phyloP scores from a whole-genome alignment of 2,888 invertebrate species.

The Chymomyza caudatula region DNA sequence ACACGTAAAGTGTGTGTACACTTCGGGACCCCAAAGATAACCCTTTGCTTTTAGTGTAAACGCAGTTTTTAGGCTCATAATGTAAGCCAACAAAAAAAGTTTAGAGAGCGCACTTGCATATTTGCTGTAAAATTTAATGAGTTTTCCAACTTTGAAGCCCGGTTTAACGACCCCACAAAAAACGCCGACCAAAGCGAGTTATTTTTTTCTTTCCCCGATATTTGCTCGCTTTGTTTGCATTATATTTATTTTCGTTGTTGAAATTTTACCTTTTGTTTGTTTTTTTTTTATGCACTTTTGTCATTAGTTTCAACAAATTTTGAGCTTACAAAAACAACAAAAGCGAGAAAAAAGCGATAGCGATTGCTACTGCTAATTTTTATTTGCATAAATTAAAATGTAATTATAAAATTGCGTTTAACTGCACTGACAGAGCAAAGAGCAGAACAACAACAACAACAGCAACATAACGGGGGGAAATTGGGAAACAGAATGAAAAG shows the following conservation, averaged over 20 bases:
- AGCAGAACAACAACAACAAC: background rate
- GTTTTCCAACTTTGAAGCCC: conserved; percentile 13
- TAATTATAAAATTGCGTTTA: conserved; percentile 64
- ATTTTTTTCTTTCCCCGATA: background rate
- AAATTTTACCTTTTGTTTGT: conserved; percentile 9
- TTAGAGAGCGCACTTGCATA: too few relatives aligned
- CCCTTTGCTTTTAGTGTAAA: too few relatives aligned
- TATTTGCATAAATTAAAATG: conserved; percentile 72
- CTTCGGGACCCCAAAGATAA: too few relatives aligned
- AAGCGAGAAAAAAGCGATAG: background rate
- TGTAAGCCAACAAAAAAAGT: background rate
- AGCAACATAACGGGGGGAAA: conserved; percentile 7
- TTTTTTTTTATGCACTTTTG: conserved; percentile 35
- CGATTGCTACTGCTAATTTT: conserved; percentile 53
- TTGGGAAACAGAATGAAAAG: conserved; percentile 17
- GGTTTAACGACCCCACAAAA: conserved; percentile 31
- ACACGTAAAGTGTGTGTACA: background rate
- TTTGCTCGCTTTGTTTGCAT: conserved; percentile 16
- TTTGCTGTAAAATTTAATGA: conserved; percentile 10
- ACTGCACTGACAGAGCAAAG: conserved; percentile 26
- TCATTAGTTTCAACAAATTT: conserved; percentile 58
- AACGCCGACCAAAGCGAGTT: conserved; percentile 20
- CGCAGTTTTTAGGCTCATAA: too few relatives aligned
- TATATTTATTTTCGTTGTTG: conserved; percentile 5
- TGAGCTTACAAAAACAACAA: background rate